These are phyloP conservation scores for Berghia stephanieae DNA, from an alignment of 1,140 invertebrate species.

Conservation along the genomic window DNA sequence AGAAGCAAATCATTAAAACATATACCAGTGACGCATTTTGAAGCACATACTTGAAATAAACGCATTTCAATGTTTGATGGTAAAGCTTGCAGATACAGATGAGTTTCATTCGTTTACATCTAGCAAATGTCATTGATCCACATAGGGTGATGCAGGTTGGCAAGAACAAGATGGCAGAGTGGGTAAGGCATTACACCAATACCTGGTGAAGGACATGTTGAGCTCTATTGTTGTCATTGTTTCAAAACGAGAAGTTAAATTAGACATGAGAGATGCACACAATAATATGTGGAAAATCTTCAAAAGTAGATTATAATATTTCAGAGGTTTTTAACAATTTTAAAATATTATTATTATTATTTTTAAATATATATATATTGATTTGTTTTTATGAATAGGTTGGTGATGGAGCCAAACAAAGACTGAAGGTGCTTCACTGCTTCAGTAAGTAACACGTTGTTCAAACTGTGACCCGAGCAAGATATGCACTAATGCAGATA, in stretches of 20 bases:
- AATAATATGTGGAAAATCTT: conserved; percentile 7
- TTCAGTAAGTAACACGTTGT: conserved; percentile 53
- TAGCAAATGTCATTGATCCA: no score
- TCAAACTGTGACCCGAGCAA: no score
- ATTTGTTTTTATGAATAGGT: conserved; percentile 36
- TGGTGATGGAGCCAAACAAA: conserved; percentile 46
- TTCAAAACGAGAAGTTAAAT: no score
- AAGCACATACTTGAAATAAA: background rate
- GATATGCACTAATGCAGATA: no score
- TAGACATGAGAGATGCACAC: no score
- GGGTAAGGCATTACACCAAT: no score
- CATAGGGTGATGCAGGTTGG: no score
- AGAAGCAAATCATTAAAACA: background rate
- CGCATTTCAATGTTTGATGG: background rate
- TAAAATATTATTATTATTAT: background rate
- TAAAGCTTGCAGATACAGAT: no score
- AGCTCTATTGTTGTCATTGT: no score
- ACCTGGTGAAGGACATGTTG: no score
- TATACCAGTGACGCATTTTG: background rate
- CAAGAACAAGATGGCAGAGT: no score
- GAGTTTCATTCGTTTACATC: no score
- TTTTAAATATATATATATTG: background rate
- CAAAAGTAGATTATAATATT: background rate
- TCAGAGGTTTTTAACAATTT: background rate
- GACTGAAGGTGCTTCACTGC: conserved; percentile 48